Conservation (phyloP, 2,797 vertebrate genomes). For the Lemur catta region DNA sequence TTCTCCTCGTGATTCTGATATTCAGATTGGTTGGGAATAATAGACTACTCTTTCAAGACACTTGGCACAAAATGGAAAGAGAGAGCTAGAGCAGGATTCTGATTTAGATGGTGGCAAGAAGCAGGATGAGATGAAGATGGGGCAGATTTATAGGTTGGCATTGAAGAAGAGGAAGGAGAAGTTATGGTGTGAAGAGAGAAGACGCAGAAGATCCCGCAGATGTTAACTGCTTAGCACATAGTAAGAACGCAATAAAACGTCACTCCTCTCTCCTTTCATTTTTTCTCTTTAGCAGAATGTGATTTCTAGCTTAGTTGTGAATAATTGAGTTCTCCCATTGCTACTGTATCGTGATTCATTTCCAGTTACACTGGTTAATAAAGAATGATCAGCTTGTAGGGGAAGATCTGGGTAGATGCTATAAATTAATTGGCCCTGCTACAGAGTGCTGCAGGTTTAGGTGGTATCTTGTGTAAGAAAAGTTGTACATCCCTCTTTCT, state of each 20-base stretch:
- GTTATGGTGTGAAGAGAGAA: neutral
- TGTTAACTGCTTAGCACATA: neutral
- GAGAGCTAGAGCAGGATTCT: neutral
- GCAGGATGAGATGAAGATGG: neutral
- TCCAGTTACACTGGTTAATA: constrained; percentile 40
- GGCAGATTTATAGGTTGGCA: neutral
- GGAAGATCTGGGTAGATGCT: neutral
- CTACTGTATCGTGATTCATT: neutral
- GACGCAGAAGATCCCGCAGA: neutral
- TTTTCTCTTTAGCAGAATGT: neutral
- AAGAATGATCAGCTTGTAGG: neutral
- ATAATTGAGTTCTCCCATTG: neutral
- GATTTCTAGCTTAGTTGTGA: constrained; percentile 7
- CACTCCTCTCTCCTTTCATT: neutral
- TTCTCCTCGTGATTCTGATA: neutral
- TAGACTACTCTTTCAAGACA: neutral
- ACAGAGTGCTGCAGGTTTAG: neutral
- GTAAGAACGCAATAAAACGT: neutral
- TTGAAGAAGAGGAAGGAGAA: neutral
- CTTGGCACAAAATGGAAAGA: neutral
- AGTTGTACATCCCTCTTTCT: neutral
- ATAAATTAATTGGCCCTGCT: neutral
- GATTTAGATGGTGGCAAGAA: neutral
- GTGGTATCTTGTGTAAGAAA: neutral
- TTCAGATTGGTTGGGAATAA: neutral